Base-by-base conservation (phyloP, 2,797 vertebrate genomes). In the Platalea minor region DNA sequence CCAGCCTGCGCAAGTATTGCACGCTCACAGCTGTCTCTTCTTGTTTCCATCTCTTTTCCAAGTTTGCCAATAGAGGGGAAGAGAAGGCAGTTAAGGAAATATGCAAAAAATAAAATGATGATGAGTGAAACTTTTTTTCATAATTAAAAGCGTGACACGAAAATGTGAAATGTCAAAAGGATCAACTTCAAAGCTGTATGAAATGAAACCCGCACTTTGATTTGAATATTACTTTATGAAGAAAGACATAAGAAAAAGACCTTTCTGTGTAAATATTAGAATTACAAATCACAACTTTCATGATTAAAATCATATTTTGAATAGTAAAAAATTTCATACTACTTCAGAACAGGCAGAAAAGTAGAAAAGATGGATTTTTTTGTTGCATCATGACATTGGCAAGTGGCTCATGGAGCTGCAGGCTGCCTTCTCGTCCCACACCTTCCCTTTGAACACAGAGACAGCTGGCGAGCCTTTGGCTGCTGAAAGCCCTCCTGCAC, bases 181-280 rank as follows among this genome's bases (percentile, higher is more conserved):
- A 95, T 95, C 88, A 94, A 74, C 95, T 95, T 96, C 95, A 97
- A 97, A 96, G 93, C 90, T 54, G 57, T 17, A 13, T 29, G 93
- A 93, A 96, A 94, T 94, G 95, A 95, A 96, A 91, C 83, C 57
- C 5, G 5, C 85, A 37, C 94, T 96, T 95, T 95, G 93, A 95
- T 95, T 95, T 75, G 57, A 72, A 84, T 93, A 94, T 93, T 81
- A 28, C 83, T 83, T 93, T 81, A 90, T 39, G 61, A 51, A 93
- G 88, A 72, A 35, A 93, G 83, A 78, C 70, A 64, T 29, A 31
- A 88, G 82, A 46, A 95, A 81, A 94, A 90, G 82, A 91, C 43
- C 24, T 90, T 72, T 90, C 85, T 90, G 65, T 96, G 93, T 96
- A 95, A 97, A 97, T 95, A 96, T 93, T 96, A 94, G 88, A 95